phyloP scores from a whole-genome alignment of 1,140 invertebrate species.

The Apocrypta bakeri region DNA sequence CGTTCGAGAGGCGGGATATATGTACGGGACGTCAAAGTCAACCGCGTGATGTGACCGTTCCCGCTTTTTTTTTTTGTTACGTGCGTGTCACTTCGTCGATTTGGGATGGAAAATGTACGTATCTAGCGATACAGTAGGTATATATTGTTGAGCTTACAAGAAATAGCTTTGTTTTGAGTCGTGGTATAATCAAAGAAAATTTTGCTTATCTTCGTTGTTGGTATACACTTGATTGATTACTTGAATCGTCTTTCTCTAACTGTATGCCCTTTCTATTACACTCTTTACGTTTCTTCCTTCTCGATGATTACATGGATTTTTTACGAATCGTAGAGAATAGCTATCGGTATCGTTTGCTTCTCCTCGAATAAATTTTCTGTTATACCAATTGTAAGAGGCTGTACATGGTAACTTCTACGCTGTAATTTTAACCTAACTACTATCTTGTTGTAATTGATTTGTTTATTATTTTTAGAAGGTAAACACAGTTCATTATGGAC shows the following conservation, averaged over 20 bases:
- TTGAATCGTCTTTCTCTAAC: neutral
- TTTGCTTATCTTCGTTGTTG: neutral
- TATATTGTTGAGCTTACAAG: neutral
- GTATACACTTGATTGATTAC: neutral
- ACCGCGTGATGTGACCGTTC: neutral
- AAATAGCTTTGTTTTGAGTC: no score
- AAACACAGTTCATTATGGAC: slow-evolving; percentile 63
- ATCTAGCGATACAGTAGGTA: neutral
- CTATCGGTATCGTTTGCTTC: neutral
- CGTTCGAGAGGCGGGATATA: neutral
- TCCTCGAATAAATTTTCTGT: neutral
- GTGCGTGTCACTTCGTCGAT: neutral
- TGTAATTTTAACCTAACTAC: neutral
- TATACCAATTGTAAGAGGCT: no score
- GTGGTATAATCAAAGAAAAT: neutral
- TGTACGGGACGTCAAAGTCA: neutral
- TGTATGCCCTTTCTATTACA: neutral
- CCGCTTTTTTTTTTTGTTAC: neutral
- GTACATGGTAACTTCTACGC: neutral
- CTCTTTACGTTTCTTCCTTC: neutral
- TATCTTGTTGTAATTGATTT: no score
- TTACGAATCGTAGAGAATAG: neutral
- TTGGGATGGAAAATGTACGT: neutral
- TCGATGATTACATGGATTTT: neutral
- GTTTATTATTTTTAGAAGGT: slow-evolving; percentile 55